These are phyloP conservation scores for Cryptotermes secundus DNA, from an alignment of 1,140 invertebrate genomes.

Conservation along the genomic window DNA sequence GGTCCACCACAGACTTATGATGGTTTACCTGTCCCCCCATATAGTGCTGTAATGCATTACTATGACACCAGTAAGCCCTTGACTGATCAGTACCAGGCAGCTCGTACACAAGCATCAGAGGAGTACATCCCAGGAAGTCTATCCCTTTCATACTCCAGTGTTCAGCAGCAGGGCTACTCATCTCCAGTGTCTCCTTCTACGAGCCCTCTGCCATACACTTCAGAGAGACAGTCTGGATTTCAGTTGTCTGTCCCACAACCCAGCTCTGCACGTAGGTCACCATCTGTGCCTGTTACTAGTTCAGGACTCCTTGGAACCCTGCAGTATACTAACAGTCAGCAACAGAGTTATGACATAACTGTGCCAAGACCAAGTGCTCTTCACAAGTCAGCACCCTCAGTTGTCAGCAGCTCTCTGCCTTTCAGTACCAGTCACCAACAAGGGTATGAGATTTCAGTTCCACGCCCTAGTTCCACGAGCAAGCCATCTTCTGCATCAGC, in stretches of 20 bases:
- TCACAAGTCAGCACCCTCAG: background rate
- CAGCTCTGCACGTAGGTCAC: background rate
- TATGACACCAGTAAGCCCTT: constrained; percentile 42
- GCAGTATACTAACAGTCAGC: background rate
- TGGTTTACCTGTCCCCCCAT: constrained; percentile 25
- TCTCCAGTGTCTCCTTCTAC: background rate
- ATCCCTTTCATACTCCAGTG: background rate
- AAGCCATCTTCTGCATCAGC: background rate
- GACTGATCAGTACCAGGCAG: constrained; percentile 42
- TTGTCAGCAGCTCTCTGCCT: background rate
- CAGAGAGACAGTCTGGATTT: background rate
- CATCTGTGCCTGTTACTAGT: background rate
- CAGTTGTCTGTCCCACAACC: background rate
- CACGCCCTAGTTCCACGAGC: background rate
- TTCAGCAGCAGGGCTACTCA: background rate
- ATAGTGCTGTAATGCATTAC: constrained; percentile 31
- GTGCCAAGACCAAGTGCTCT: constrained; percentile 3
- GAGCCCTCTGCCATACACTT: constrained; percentile 10
- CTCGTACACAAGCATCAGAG: constrained; percentile 33
- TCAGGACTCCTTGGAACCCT: background rate
- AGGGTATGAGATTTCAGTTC: background rate
- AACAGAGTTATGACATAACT: background rate
- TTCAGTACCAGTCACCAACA: background rate
- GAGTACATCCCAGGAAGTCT: background rate
- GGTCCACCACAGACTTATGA: constrained; percentile 11